Evolutionary conservation across 1,140 invertebrate genomes (phyloP), one percentile per base, ranked within the genome.

Genomic region (Drosophila hydei): DNA sequence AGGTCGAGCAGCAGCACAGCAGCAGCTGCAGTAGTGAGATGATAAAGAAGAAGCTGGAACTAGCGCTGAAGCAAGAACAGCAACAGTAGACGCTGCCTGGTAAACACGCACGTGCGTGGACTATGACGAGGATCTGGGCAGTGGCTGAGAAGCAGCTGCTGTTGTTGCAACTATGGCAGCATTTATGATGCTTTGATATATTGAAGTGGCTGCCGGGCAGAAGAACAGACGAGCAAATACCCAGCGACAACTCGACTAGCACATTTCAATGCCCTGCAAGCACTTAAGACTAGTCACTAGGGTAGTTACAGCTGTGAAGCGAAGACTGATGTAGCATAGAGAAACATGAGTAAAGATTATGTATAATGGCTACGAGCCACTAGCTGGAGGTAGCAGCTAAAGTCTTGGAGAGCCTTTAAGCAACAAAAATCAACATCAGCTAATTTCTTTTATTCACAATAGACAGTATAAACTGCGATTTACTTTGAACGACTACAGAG

Each of bases 111-210:
- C 79, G 79, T 84, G 83, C 79, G 75, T 84, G 14, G 68, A 71
- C 23, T 52, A 12, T 50, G 25, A 58, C 51, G 42, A 65, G 56
- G 43, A 33, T n/a, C 23, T 47, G 11, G 42, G 25, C 18, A 51
- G 43, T 47, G 42, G 61, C n/a, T 19, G 42, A 52, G 56, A 47
- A 58, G 19, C 47, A 64, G 54, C 43, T 27, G 36, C 14, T 51
- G 55, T 21, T 72, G 62, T 23, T 73, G 78, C 60, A 71, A 78
- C 72, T 69, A 72, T 83, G 63, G 59, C 72, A 78, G 79, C 79
- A 83, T 83, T 84, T 79, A 79, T 83, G 79, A 84, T 83, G 79
- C 75, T 84, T 84, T 83, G 72, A 83, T 83, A 83, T 84, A 83
- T 84, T 81, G 72, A 75, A 84, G 81, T 83, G 75, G 75, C 72